Conservation (phyloP, 37 sponge, comb jelly and placozoan species). For the Agelas oroides region DNA sequence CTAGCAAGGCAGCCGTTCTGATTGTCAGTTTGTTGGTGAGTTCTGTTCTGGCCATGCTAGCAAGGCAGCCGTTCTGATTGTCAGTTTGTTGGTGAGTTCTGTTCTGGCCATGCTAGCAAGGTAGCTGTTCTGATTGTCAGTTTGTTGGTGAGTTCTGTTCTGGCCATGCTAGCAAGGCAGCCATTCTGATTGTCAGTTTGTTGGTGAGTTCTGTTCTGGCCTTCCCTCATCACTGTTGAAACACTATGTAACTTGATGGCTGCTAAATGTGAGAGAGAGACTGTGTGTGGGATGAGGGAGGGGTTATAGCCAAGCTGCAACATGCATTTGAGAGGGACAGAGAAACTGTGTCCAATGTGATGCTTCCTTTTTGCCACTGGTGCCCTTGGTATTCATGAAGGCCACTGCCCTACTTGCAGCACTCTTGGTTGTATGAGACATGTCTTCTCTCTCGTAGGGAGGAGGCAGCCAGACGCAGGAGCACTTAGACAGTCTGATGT, state of each 20-base stretch:
- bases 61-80: neutral
- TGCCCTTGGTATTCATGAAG: too few species aligned
- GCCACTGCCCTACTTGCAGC: too few species aligned
- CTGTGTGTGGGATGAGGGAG: too few species aligned
- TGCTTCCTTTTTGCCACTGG: too few species aligned
- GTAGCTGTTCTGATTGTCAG: neutral
- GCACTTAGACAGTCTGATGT: constrained; percentile 73
- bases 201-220: neutral
- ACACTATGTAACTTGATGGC: too few species aligned
- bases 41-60: neutral
- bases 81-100: neutral
- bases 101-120: neutral
- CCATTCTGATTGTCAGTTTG: neutral
- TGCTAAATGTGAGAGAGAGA: too few species aligned
- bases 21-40: neutral
- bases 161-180: neutral
- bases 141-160: neutral
- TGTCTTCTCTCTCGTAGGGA: constrained; percentile 52
- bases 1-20: neutral
- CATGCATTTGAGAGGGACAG: too few species aligned
- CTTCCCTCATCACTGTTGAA: too few species aligned
- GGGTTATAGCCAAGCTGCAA: too few species aligned
- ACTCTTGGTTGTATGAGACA: too few species aligned
- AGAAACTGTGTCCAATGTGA: too few species aligned
- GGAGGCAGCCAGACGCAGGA: constrained; percentile 60